Evolutionary conservation across 2,888 invertebrate genomes (phyloP), one percentile per base, ranked within the genome.

Genomic region (Trachelus iudaicus): DNA sequence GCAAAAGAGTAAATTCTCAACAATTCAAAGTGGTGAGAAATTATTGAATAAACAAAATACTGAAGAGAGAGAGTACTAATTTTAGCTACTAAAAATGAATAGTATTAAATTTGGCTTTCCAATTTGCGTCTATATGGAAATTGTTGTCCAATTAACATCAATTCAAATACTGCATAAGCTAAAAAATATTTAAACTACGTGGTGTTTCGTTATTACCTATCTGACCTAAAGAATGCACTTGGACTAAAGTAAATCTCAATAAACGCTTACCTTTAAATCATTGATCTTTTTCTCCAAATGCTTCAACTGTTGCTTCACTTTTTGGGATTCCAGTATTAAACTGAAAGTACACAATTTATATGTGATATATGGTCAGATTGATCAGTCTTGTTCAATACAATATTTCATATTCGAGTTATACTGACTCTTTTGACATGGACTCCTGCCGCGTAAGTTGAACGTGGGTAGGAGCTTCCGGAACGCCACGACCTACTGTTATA

Each of bases 251-350:
- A 9, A 56, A 56, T 6, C 56, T 56, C 56, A 31, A 71, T 35
- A 34, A 73, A 69, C 73, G 69, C 76, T 79, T 87, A 92, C 92
- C 90, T 93, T 94, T 81, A 94, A 90, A 87, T 94, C 94, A 84
- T 94, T 94, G 69, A 94, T 92, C 87, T 94, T 94, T 82, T 93
- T 94, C 82, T 94, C 94, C 79, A 94, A 90, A 85, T 93, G 93
- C 76, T 93, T 92, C 74, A 94, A 88, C 86, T 94, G 94, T 80
- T 93, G 92, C 85, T 94, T 94, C 75, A 94, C 93, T 82, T 93
- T 92, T 82, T 94, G 94, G 37, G 94, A 94, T 87, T 94, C 94
- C 31, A 93, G 92, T 56, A 94, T 90, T 75, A 93, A 89, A 79
- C 92, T 92, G 82, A 40, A 89, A 88, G 68, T 76, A 80, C 33